Evolutionary conservation across 2,113 vertebrate species (phyloP).

Genomic region (Pygoscelis adeliae): DNA sequence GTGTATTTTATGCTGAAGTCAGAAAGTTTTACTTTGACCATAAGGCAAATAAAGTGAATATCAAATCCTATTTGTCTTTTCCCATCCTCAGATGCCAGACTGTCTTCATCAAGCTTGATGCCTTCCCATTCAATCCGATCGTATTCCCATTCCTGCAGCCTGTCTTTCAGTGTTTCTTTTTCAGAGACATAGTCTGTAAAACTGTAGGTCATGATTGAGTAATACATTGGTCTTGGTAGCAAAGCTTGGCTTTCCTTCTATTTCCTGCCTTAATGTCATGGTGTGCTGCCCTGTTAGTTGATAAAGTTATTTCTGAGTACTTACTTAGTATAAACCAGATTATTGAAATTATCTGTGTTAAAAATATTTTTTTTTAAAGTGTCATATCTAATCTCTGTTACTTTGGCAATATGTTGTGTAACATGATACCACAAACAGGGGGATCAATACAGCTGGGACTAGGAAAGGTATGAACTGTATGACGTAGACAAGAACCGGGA

Average conservation of each 20-base stretch:
- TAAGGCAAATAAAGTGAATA: background rate
- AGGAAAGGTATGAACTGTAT: background rate
- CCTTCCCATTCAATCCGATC: background rate
- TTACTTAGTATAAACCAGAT: background rate
- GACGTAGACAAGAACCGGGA: background rate
- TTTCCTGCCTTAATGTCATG: background rate
- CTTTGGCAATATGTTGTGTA: background rate
- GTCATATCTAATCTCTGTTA: background rate
- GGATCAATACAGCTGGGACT: background rate
- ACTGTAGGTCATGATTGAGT: background rate
- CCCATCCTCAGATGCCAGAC: background rate
- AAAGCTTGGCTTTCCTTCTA: background rate
- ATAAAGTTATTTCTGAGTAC: background rate
- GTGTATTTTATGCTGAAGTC: background rate
- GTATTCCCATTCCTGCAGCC: background rate
- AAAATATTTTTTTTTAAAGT: background rate
- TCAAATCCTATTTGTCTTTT: background rate
- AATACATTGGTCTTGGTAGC: background rate
- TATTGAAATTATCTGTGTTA: background rate
- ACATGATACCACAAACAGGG: background rate
- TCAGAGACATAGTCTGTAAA: background rate
- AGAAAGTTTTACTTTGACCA: background rate
- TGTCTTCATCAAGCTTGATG: background rate
- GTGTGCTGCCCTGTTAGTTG: background rate
- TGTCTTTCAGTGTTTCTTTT: background rate